phyloP scores from a whole-genome alignment of 2,888 invertebrate species.

The Noctua fimbriata region DNA sequence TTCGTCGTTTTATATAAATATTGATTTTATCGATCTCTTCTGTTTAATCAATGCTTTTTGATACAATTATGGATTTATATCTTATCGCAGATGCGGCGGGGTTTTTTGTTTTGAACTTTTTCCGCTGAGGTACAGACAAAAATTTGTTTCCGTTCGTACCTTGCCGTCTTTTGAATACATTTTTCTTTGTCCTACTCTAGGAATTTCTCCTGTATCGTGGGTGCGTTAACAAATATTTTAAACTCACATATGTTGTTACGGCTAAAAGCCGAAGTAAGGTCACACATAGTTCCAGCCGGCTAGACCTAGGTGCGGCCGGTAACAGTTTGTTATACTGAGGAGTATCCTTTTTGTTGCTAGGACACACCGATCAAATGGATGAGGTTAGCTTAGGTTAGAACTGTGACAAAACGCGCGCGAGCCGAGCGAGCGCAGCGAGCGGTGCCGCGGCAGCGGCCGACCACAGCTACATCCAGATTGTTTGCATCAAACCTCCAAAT shows the following conservation, averaged over 20 bases:
- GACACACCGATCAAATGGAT: no score
- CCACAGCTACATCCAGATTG: no score
- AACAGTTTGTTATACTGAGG: no score
- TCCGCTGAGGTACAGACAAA: background rate
- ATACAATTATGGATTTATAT: slow-evolving; percentile 33
- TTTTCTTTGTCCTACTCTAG: background rate
- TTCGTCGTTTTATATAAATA: slow-evolving; percentile 57
- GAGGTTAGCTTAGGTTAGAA: no score
- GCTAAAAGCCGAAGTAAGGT: no score
- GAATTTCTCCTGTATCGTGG: background rate
- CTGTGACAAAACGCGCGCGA: no score
- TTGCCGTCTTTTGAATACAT: background rate
- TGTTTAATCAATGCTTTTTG: slow-evolving; percentile 40
- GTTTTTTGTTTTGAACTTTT: slow-evolving; percentile 13
- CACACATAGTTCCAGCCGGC: no score
- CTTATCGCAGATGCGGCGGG: slow-evolving; percentile 32
- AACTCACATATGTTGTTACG: background rate
- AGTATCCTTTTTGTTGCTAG: no score
- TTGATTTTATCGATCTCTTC: slow-evolving; percentile 46
- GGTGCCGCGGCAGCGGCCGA: no score
- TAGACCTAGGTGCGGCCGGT: no score
- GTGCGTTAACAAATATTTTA: background rate
- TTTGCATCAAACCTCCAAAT: no score
- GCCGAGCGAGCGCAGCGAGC: no score
- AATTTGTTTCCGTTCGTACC: background rate